Evolutionary conservation across 2,797 vertebrate genomes (phyloP).

Genomic region (Aphelocoma californica): DNA sequence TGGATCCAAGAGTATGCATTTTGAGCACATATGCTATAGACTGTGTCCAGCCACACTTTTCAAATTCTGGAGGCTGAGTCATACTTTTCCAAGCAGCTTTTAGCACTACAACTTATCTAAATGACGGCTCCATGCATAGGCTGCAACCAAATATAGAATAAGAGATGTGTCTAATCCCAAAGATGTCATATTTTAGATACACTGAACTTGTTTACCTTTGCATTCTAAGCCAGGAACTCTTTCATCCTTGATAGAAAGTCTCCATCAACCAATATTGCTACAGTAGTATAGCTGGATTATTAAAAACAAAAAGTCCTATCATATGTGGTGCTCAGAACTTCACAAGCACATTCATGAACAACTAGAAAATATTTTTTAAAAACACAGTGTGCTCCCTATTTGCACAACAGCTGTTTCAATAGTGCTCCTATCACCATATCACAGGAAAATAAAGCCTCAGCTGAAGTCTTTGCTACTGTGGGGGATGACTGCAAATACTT

Average conservation of each 20-base stretch:
- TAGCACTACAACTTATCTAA: background rate
- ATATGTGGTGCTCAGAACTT: background rate
- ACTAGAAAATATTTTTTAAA: background rate
- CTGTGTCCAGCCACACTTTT: background rate
- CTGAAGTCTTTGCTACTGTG: background rate
- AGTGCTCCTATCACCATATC: background rate
- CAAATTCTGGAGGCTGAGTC: background rate
- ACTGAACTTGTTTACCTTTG: background rate
- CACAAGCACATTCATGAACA: background rate
- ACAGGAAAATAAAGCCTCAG: background rate
- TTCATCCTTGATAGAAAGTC: background rate
- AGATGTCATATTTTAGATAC: background rate
- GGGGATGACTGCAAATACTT: background rate
- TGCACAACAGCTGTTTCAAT: background rate
- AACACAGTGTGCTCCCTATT: background rate
- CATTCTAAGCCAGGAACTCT: background rate
- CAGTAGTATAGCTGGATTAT: background rate
- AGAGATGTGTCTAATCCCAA: background rate
- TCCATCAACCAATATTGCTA: background rate
- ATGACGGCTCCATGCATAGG: background rate
- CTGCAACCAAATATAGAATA: background rate
- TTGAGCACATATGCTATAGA: rapidly evolving
- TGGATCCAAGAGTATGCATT: background rate
- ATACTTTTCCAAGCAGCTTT: background rate
- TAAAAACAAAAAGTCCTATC: background rate